Conservation (phyloP, 2,113 vertebrate species). For the Daphoenositta chrysoptera region DNA sequence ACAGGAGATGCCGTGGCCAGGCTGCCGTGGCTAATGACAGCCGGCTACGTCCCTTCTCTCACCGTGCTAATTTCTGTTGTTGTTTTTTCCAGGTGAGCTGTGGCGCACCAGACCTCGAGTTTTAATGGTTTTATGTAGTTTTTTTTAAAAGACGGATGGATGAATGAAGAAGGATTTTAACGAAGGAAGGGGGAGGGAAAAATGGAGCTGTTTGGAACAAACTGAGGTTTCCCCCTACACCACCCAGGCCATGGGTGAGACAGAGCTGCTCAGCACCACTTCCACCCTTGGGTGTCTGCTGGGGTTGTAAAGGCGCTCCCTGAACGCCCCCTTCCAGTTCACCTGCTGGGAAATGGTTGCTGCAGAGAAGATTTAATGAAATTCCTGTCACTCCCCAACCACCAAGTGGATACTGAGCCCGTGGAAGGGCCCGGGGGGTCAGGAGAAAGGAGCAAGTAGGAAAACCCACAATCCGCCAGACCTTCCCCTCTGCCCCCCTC, state of each 20-base stretch:
- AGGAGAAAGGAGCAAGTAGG: slow-evolving; percentile 39
- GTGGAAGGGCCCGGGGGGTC: neutral
- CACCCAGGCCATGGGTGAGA: neutral
- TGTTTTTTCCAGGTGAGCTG: neutral
- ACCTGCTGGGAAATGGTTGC: neutral
- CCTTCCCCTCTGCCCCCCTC: slow-evolving; percentile 38
- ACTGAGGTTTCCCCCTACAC: neutral
- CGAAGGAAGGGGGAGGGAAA: neutral
- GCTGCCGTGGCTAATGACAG: neutral
- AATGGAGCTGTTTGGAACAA: neutral
- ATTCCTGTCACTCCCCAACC: neutral
- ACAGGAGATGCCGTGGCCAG: accelerated
- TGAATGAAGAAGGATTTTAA: neutral
- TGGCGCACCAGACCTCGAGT: neutral
- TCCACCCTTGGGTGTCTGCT: neutral
- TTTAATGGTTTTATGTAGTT: neutral
- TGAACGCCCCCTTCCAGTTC: neutral
- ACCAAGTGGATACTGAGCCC: neutral
- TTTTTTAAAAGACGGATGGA: neutral
- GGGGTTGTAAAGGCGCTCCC: neutral
- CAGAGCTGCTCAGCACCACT: neutral
- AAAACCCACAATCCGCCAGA: slow-evolving; percentile 18
- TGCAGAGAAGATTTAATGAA: neutral
- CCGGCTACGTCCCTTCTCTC: neutral
- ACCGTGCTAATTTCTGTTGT: neutral